Conservation (phyloP, 2,888 invertebrate genomes). For the Epirrhoe tristata region DNA sequence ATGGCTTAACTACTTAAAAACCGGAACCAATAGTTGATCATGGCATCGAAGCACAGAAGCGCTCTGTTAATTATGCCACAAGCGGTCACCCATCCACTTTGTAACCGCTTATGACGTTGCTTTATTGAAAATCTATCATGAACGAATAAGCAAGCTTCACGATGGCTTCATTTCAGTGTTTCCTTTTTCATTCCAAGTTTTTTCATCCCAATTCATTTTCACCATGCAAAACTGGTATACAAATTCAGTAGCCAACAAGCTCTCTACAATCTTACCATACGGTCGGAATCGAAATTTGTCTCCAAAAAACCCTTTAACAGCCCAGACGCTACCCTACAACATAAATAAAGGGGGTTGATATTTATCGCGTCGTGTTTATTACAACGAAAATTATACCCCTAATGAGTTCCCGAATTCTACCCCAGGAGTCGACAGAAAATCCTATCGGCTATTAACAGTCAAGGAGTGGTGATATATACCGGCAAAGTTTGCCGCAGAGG, state of each 20-base stretch:
- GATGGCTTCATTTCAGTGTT: no score
- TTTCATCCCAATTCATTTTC: no score
- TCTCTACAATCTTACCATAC: constrained; percentile 30
- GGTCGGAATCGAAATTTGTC: constrained; percentile 37
- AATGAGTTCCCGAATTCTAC: constrained; percentile 81
- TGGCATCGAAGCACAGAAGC: no score
- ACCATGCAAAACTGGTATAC: no score
- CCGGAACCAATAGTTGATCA: no score
- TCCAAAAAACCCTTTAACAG: constrained; percentile 52
- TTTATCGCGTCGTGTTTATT: constrained; percentile 84
- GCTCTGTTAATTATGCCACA: no score
- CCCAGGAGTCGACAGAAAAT: constrained; percentile 73
- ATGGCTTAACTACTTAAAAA: no score
- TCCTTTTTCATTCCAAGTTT: no score
- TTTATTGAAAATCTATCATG: no score
- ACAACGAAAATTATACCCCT: constrained; percentile 83
- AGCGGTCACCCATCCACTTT: no score
- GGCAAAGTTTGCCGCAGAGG: constrained; percentile 59
- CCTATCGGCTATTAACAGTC: constrained; percentile 84
- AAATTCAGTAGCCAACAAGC: constrained; percentile 10
- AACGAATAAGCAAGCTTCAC: no score
- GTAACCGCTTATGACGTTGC: no score
- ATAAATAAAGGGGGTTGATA: constrained; percentile 79
- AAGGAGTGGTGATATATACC: constrained; percentile 78
- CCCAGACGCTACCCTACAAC: constrained; percentile 58